phyloP scores from a whole-genome alignment of 2,113 vertebrate genomes.

The Mesembrinibis cayennensis region DNA sequence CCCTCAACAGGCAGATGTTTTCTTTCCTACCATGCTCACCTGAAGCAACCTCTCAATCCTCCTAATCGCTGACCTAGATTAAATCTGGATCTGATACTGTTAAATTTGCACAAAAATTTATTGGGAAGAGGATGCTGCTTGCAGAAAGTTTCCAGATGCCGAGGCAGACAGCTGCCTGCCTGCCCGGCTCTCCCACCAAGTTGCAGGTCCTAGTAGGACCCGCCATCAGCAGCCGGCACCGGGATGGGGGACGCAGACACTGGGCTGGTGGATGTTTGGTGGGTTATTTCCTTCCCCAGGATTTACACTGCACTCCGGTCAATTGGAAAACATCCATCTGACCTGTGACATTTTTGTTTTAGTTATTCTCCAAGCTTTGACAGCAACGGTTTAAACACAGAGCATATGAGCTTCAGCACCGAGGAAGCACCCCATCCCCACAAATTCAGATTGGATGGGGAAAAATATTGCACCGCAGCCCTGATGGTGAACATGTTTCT shows the following conservation, averaged over 20 bases:
- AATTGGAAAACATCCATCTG: conserved; percentile 16
- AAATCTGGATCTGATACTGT: not conserved
- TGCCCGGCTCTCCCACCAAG: fast-evolving
- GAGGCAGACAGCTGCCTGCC: not conserved
- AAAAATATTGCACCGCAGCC: not conserved
- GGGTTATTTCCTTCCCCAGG: conserved; percentile 1
- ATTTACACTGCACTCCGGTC: not conserved
- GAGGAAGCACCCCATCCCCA: not conserved
- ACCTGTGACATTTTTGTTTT: not conserved
- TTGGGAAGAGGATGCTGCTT: not conserved
- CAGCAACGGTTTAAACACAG: not conserved
- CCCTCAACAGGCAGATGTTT: not conserved
- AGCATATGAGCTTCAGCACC: not conserved
- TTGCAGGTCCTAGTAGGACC: not conserved
- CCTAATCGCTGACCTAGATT: not conserved
- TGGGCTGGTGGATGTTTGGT: not conserved
- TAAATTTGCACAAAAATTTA: not conserved
- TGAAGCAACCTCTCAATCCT: not conserved
- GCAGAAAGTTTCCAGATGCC: not conserved
- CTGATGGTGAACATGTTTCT: not conserved
- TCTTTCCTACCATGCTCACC: not conserved
- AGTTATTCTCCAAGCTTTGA: conserved; percentile 18
- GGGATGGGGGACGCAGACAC: not conserved
- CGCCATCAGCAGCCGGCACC: not conserved
- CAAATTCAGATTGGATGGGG: not conserved